phyloP scores from a whole-genome alignment of 2,113 vertebrate species.

The Rhinopomastus cyanomelas region DNA sequence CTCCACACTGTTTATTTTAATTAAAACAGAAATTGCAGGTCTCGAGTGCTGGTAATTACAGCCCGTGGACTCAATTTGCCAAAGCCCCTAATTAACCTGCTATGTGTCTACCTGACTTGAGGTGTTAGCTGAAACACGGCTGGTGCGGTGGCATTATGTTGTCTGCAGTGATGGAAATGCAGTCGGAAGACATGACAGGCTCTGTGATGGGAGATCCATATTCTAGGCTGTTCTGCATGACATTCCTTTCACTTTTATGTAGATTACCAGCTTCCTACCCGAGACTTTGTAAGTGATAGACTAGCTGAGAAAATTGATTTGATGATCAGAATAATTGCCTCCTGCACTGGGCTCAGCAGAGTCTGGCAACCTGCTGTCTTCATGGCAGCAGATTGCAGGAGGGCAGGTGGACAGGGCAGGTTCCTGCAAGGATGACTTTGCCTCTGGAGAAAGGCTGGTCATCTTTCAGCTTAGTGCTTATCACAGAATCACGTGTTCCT shows the following conservation, averaged over 20 bases:
- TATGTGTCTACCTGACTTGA: slow-evolving; percentile 79
- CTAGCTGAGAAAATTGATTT: slow-evolving; percentile 37
- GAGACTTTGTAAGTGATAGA: slow-evolving; percentile 53
- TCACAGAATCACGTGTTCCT: no score
- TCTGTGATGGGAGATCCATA: slow-evolving; percentile 9
- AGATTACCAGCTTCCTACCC: slow-evolving; percentile 41
- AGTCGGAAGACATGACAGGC: slow-evolving; percentile 47
- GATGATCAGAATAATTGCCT: slow-evolving; percentile 14
- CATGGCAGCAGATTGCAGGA: background rate
- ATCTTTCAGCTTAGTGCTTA: background rate
- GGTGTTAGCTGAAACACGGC: slow-evolving; percentile 79
- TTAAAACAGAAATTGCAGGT: slow-evolving; percentile 86
- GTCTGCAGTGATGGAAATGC: slow-evolving; percentile 65
- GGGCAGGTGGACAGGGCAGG: background rate
- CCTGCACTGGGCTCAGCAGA: background rate
- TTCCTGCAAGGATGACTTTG: background rate
- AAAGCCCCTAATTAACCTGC: slow-evolving; percentile 84
- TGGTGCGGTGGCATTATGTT: slow-evolving; percentile 66
- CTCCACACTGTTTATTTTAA: slow-evolving; percentile 84
- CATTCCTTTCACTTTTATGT: slow-evolving; percentile 64
- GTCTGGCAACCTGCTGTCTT: background rate
- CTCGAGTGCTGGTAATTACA: slow-evolving; percentile 82
- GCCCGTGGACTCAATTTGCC: slow-evolving; percentile 78
- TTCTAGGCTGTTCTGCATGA: slow-evolving; percentile 57
- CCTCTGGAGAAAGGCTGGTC: background rate